Percentiles rank a stretch among this genome's conserved stretches.
These are phyloP conservation scores for Balanococcus diminutus DNA, from an alignment of 2,888 invertebrate species.

Conservation along the genomic window DNA sequence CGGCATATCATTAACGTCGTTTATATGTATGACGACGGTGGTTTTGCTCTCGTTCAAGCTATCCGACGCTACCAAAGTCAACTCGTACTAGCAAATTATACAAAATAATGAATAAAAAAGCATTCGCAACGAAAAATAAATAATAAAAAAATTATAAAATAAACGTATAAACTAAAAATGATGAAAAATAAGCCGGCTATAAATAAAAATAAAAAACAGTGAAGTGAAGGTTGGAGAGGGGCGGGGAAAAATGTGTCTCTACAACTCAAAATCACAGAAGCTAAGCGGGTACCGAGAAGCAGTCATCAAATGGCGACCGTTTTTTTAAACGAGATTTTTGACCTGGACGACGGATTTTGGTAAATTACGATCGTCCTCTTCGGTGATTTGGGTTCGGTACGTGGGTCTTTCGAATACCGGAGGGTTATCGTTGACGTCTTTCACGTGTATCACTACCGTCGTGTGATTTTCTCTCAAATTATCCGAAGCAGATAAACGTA, in stretches of 20 bases:
- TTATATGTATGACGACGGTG: constrained; percentile 78
- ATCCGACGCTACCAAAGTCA: constrained; percentile 87
- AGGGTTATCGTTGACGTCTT: constrained; percentile 98
- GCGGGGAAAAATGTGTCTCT: neutral
- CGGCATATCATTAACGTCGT: constrained; percentile 88
- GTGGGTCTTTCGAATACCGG: constrained; percentile 94
- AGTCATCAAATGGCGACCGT: constrained; percentile 43
- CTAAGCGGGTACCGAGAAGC: constrained; percentile 49
- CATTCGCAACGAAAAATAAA: constrained; percentile 53
- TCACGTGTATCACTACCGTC: constrained; percentile 94
- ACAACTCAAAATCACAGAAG: constrained; percentile 1
- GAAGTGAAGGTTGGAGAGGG: neutral
- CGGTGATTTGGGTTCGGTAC: constrained; percentile 93
- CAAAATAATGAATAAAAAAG: constrained; percentile 52
- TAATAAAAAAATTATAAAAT: constrained; percentile 51
- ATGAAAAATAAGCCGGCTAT: neutral
- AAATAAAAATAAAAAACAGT: constrained; percentile 21
- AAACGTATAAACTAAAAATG: constrained; percentile 56
- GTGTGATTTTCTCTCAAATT: constrained; percentile 97
- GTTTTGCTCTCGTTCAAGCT: constrained; percentile 89
- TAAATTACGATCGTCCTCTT: constrained; percentile 92
- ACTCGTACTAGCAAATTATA: constrained; percentile 72
- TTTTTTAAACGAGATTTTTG: constrained; percentile 47
- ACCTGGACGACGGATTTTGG: constrained; percentile 93
- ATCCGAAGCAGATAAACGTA: constrained; percentile 91